Evolutionary conservation across 2,113 vertebrate genomes (phyloP), one percentile per base, ranked within the genome.

Genomic region (Sigmodon hispidus): DNA sequence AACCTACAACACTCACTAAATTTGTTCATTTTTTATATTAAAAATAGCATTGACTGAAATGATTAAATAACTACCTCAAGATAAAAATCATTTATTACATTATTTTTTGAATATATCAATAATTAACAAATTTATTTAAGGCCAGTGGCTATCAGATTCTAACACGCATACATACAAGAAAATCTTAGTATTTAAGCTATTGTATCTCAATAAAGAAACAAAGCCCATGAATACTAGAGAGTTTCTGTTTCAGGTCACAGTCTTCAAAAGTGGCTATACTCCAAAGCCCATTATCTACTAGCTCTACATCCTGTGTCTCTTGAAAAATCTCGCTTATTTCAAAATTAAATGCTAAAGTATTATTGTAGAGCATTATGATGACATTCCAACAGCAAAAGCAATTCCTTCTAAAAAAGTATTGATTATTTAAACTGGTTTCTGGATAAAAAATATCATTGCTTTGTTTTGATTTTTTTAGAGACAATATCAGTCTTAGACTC

Each of bases 351-450:
- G 0, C 1, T 21, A 87, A 65, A 52, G 1, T 70, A 24, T 45
- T 91, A 13, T 43, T 90, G 43, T 43, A 92, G 91, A 57, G 31
- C 48, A 95, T 85, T 88, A 34, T 76, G 40, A 34, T 69, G 19
- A 76, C 52, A 29, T 3, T 31, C 80, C 86, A 81, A 34, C 12
- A 89, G 22, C 21, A 72, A 83, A 93, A 92, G 3, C 2, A 88
- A 61, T 95, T 90, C 21, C 7, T 92, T 88, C 24, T 59, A 70
- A 89, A 63, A 94, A 77, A 95, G 76, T 91, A 94, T 50, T 96
- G 52, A 94, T 96, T 87, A 95, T 84, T 72, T 26, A 80, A 90
- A 52, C 29, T 92, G 13, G 6, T 76, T 16, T 87, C 83, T 83
- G 21, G 5, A 92, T 5, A 93, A 57, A 91, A 96, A 93, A 91